Conservation (phyloP, 1,140 invertebrate species). For the Manduca sexta region DNA sequence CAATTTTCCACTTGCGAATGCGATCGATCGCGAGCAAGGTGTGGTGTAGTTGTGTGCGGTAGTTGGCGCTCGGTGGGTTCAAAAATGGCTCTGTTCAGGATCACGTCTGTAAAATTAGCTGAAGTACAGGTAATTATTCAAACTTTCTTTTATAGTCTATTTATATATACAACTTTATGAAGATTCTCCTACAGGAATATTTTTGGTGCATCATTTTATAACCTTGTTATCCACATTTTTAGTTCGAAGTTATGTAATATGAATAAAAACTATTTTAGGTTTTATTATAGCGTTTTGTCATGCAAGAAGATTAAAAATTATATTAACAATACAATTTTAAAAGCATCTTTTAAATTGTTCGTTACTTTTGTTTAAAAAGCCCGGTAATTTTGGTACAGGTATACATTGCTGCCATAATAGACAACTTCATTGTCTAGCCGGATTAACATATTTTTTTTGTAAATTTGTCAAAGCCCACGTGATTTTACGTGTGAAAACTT, state of each 20-base stretch:
- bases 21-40: constrained; percentile 44
- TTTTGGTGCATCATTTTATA: constrained; percentile 29
- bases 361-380: too few relatives aligned
- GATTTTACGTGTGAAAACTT: too few relatives aligned
- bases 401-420: neutral
- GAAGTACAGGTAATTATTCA: constrained; percentile 54
- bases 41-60: constrained; percentile 36
- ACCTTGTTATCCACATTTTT: constrained; percentile 50
- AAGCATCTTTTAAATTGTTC: too few relatives aligned
- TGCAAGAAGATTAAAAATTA: neutral
- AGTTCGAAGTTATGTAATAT: constrained; percentile 52
- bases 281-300: neutral
- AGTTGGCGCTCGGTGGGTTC: constrained; percentile 51
- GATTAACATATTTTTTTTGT: neutral
- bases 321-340: too few relatives aligned
- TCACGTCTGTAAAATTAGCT: constrained; percentile 49
- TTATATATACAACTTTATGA: neutral
- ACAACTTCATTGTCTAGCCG: neutral
- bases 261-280: constrained; percentile 36
- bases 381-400: neutral
- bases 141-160: constrained; percentile 12
- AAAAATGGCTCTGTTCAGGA: constrained; percentile 65
- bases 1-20: constrained; percentile 29
- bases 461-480: too few relatives aligned
- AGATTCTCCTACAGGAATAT: constrained; percentile 3